Base-by-base conservation (phyloP, 2,888 invertebrate genomes). In the Lagria hirta region DNA sequence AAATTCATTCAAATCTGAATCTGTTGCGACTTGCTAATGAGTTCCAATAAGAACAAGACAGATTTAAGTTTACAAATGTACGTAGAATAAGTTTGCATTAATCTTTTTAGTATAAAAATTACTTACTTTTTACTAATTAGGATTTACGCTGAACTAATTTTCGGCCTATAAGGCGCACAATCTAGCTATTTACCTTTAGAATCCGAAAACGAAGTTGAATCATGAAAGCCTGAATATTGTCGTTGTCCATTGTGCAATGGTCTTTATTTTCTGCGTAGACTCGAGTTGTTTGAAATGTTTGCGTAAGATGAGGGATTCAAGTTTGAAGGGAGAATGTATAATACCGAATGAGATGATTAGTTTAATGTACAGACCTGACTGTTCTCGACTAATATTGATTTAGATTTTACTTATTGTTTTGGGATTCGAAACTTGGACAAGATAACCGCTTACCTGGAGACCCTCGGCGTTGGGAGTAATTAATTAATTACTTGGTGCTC, bases 341-440 rank as follows among this genome's bases (percentile, higher is more conserved):
- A 61, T 60, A 58, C 61, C 57, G 60, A 62, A 62, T 60, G 60
- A 60, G 62, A 61, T 64, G 63, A 66, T 65, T 65, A 63, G 61
- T 63, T 61, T 61, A 64, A 65, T 65, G 63, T 61, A 59, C 55
- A 60, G 58, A 57, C 60, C 58, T 58, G 60, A 59, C 61, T 57
- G 56, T 57, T 56, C 58, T 54, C 52, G 54, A 60, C 61, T 60
- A 64, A 65, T 66, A 66, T 66, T 66, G 65, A 64, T 66, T 66
- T 59, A 63, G 60, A 62, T 64, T 64, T 64, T 62, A 61, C 61
- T 61, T 62, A 62, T 64, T 62, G 64, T 65, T 62, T 65, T 60
- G 58, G 57, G 54, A 49, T 51, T 48, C 51, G 46, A 49, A 52
- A 48, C 55, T 54, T 55, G 46, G 36, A 50, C 44, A 38, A 43